Evolutionary conservation across 2,888 invertebrate genomes (phyloP), one percentile per base, ranked within the genome.

Genomic region (Plutella xylostella): DNA sequence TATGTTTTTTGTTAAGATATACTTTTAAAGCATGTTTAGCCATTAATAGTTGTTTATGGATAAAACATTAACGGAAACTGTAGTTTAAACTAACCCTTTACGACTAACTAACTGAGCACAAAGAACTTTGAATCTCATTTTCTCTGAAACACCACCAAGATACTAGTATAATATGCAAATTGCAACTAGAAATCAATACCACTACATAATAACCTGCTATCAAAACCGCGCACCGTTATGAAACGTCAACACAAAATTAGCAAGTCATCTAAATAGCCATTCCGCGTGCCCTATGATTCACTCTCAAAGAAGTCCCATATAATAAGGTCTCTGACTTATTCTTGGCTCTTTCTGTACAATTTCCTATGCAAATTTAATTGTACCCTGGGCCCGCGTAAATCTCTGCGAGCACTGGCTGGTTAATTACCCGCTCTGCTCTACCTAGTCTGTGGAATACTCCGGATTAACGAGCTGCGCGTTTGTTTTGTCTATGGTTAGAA

Each of bases 291-390:
- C 41, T 41, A 25, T 31, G 41, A 41, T 41, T 41, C 31, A 41
- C 14, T 22, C n/a, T n/a, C n/a, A 18, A 18, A 41, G n/a, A 14
- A 31, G n/a, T 1, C 19, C 57, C 63, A 66, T 76, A 73, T 71
- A 77, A 70, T 66, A 72, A 70, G 72, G 69, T 72, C 72, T 63
- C 72, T 64, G 72, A 76, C 77, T 78, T 78, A 77, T 76, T 77
- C 79, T 78, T 78, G 71, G 75, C 69, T 70, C 62, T 72, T 75
- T 72, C 73, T 60, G 67, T 75, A 71, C 79, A 79, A 82, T 83
- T 79, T 79, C 76, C 80, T 80, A 83, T 83, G 82, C 80, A 83
- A 82, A 83, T 80, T 79, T 83, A 80, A 83, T 80, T 80, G 80
- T 77, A 66, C 80, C 78, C 78, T 64, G 60, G 70, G 73, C 74